Base-by-base conservation (phyloP, 2,113 vertebrate genomes). In the Leucosticte australis region DNA sequence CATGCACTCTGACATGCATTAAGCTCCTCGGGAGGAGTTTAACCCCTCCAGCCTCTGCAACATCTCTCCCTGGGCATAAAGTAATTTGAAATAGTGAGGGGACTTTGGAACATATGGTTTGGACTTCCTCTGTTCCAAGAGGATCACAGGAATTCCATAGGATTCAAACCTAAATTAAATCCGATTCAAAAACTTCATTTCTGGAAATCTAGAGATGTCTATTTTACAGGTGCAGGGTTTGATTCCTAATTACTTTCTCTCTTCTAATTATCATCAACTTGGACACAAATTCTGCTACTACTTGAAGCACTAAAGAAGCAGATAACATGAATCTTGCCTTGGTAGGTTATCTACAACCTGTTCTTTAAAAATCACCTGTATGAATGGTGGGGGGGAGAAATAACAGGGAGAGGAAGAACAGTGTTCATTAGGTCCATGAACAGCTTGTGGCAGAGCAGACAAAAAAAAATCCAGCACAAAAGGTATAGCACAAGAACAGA, bases 321-420 rank as follows among this genome's bases (percentile, higher is more conserved):
- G 67, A 7, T 33, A 47, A 46, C 0, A 0, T 5, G 5, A 47
- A 24, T 37, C 35, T 41, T 67, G 21, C 4, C 23, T 47, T 31
- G 4, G 13, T 46, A 18, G 28, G 23, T 64, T 84, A n/a, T 73
- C 26, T 78, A 33, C 26, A 39, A 17, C 11, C 23, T 52, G 10
- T 22, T 49, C 56, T 67, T 46, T 67, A 63, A 37, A 19, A 52
- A 41, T 68, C 41, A 70, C 33, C 30, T 31, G 8, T 24, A 27
- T 15, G 11, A 62, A 9, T 28, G 14, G 39, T 39, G 44, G 0
- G 1, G 6, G 7, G 3, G 18, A 17, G 7, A 8, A 30, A 20
- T 7, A 69, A 70, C 6, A 41, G 8, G 30, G 8, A 7, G 41
- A 49, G 3, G 6, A 64, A 23, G 39, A 41, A 4, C 10, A 23